These are phyloP conservation scores for Dioctria rufipes DNA, from an alignment of 2,888 invertebrate species.

Conservation along the genomic window DNA sequence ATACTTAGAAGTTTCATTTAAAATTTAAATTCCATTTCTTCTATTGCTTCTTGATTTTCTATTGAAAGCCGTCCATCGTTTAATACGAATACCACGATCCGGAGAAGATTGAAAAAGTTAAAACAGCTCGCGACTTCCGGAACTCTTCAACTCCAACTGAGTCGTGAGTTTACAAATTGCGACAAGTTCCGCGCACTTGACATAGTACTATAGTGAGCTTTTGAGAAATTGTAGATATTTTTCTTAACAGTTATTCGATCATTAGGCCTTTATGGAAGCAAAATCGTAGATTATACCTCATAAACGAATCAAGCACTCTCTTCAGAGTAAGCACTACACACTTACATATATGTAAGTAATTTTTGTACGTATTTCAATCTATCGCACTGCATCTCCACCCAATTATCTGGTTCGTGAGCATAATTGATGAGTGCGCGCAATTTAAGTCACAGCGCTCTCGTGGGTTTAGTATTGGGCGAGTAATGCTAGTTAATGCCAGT, in stretches of 20 bases:
- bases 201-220: slow-evolving; percentile 11
- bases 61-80: slow-evolving; percentile 5
- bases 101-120: slow-evolving; percentile 22
- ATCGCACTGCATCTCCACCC: slow-evolving; percentile 18
- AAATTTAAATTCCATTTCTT: no score
- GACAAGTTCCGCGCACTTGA: slow-evolving; percentile 38
- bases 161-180: not conserved
- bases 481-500: slow-evolving; percentile 1
- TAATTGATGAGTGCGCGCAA: slow-evolving; percentile 17
- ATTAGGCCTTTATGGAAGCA: slow-evolving; percentile 8
- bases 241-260: slow-evolving; percentile 31
- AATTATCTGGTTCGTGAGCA: slow-evolving; percentile 47
- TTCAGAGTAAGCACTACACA: no score
- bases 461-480: not conserved
- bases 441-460: slow-evolving; percentile 4
- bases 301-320: not conserved
- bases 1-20: not conserved
- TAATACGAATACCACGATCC: not conserved
- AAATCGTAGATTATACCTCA: slow-evolving; percentile 19
- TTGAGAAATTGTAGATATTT: slow-evolving; percentile 9
- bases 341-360: no score
- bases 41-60: no score
- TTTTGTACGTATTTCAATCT: no score
- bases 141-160: slow-evolving; percentile 19
- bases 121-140: slow-evolving; percentile 29